phyloP scores from a whole-genome alignment of 2,113 vertebrate species.

The Mormoops blainvillei region DNA sequence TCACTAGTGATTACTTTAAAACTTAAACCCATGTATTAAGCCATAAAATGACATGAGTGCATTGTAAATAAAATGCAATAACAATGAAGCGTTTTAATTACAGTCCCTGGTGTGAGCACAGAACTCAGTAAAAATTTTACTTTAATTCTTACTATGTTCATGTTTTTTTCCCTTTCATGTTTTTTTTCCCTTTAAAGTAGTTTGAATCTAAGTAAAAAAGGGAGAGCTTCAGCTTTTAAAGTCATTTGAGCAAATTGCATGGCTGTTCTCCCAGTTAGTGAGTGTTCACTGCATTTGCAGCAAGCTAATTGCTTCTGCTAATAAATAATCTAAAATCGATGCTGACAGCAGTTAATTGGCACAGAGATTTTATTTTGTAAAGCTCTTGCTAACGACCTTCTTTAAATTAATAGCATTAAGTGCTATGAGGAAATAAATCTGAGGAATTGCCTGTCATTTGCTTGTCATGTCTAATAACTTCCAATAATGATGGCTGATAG shows the following conservation, averaged over 20 bases:
- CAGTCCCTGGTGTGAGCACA: constrained; percentile 71
- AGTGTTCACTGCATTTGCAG: constrained; percentile 85
- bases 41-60: constrained; percentile 78
- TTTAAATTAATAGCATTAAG: constrained; percentile 99
- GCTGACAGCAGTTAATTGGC: constrained; percentile 93
- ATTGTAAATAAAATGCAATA: constrained; percentile 80
- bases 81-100: constrained; percentile 81
- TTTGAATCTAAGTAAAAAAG: constrained; percentile 72
- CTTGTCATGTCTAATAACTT: constrained; percentile 99
- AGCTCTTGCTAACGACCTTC: constrained; percentile 94
- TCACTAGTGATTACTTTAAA: constrained; percentile 81
- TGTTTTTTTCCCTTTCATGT: constrained; percentile 60
- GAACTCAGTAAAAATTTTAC: constrained; percentile 78
- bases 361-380: constrained; percentile 94
- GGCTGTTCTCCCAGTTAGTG: constrained; percentile 82
- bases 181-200: constrained; percentile 65
- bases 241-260: constrained; percentile 82
- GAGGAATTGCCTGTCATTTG: constrained; percentile 99
- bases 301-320: constrained; percentile 89
- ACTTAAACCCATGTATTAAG: constrained; percentile 80
- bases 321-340: constrained; percentile 95
- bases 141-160: constrained; percentile 77
- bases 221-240: constrained; percentile 77
- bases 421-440: constrained; percentile 97
- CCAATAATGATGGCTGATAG: constrained; percentile 99